phyloP scores from a whole-genome alignment of 2,888 invertebrate species.

The Meiosimyza decipiens region DNA sequence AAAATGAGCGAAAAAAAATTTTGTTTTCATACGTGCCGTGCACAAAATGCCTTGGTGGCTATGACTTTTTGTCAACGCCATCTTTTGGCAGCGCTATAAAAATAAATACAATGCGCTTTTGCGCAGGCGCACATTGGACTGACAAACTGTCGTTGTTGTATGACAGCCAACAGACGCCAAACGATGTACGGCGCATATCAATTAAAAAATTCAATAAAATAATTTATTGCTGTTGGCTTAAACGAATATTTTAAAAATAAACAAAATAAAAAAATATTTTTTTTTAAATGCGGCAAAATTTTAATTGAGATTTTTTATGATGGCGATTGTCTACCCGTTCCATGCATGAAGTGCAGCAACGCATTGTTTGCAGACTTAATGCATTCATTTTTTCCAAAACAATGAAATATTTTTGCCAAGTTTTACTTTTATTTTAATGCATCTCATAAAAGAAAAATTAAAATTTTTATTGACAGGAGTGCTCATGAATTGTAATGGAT shows the following conservation, averaged over 20 bases:
- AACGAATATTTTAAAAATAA: not conserved
- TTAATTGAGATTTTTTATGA: constrained; percentile 25
- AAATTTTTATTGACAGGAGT: too few species aligned
- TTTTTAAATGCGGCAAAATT: constrained; percentile 17
- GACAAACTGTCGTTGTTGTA: not conserved
- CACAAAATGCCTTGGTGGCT: constrained; percentile 29
- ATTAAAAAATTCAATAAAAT: constrained; percentile 47
- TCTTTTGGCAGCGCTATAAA: not conserved
- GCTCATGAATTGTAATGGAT: too few species aligned
- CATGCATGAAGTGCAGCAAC: not conserved
- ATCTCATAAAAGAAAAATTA: too few species aligned
- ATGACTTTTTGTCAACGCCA: not conserved
- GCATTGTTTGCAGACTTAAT: not conserved
- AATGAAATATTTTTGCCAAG: too few species aligned
- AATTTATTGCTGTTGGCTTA: constrained; percentile 8
- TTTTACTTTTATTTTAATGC: too few species aligned
- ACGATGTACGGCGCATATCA: constrained; percentile 48
- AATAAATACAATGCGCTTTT: not conserved
- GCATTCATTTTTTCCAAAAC: not conserved
- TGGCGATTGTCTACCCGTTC: constrained; percentile 1
- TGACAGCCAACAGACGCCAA: constrained; percentile 28
- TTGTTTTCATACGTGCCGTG: constrained; percentile 45
- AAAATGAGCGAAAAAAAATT: not conserved
- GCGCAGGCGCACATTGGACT: not conserved
- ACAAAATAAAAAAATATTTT: not conserved